phyloP scores from a whole-genome alignment of 1,140 invertebrate species.

The Nephila pilipes region DNA sequence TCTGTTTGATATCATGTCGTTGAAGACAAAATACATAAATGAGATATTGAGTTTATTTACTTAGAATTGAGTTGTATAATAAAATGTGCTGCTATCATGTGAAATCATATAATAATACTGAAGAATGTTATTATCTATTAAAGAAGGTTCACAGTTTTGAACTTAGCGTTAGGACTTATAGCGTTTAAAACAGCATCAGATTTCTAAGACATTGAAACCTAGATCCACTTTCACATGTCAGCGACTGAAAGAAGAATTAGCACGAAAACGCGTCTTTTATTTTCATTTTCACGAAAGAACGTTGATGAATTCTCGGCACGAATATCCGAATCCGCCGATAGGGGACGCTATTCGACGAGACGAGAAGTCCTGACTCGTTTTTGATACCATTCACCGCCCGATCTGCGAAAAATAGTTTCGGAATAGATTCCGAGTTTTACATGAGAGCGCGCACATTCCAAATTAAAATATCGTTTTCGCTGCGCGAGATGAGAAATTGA shows the following conservation, averaged over 20 bases:
- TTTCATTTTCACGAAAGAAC: slow-evolving; percentile 63
- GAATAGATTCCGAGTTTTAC: neutral
- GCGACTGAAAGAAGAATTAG: neutral
- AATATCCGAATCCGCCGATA: neutral
- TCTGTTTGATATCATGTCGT: too few species aligned
- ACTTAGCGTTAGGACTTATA: too few species aligned
- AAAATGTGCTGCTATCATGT: too few species aligned
- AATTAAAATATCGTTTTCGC: slow-evolving; percentile 72
- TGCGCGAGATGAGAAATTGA: slow-evolving; percentile 22
- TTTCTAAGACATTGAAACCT: neutral
- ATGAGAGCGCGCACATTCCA: neutral
- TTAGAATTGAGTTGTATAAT: too few species aligned
- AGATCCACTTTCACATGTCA: neutral
- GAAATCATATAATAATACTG: too few species aligned
- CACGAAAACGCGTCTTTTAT: slow-evolving; percentile 47
- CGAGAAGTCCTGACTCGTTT: slow-evolving; percentile 56
- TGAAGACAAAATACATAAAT: too few species aligned
- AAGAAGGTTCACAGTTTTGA: too few species aligned
- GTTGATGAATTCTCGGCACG: slow-evolving; percentile 74
- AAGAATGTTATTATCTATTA: too few species aligned
- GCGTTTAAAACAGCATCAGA: too few species aligned
- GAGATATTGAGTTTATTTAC: too few species aligned
- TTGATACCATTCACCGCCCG: slow-evolving; percentile 55
- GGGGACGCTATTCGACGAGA: slow-evolving; percentile 47
- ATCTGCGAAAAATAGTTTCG: slow-evolving; percentile 33